Evolutionary conservation across 1,140 invertebrate species (phyloP).

Genomic region (Tyrophagus putrescentiae): DNA sequence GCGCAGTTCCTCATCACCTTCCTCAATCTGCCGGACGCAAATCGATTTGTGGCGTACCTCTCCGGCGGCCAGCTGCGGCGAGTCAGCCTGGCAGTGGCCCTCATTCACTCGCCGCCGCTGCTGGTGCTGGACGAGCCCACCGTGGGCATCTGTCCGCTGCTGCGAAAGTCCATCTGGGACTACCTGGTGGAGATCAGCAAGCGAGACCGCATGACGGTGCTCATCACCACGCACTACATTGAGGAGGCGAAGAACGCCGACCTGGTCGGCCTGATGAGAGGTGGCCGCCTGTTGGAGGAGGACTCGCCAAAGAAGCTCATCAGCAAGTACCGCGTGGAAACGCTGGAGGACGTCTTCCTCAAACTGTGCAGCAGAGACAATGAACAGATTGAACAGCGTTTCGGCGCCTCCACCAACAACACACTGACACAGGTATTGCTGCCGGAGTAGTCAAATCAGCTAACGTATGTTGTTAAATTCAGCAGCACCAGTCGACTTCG

Average conservation of each 20-base stretch:
- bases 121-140: constrained; percentile 29
- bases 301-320: constrained; percentile 70
- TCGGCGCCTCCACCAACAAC: neutral
- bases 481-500: too few relatives aligned
- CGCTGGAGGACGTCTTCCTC: constrained; percentile 45
- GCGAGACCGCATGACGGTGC: constrained; percentile 41
- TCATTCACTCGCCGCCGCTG: constrained; percentile 42
- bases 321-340: constrained; percentile 59
- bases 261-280: constrained; percentile 39
- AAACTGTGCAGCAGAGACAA: neutral
- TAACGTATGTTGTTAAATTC: too few relatives aligned
- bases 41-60: constrained; percentile 67
- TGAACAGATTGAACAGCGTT: neutral
- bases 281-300: constrained; percentile 51
- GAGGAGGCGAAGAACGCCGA: constrained; percentile 34
- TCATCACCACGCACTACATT: constrained; percentile 38
- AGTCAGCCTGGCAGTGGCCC: constrained; percentile 74
- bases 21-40: constrained; percentile 64
- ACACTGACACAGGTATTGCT: neutral
- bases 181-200: constrained; percentile 17
- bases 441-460: too few relatives aligned
- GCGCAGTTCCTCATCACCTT: constrained; percentile 53
- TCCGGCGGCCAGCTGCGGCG: constrained; percentile 80
- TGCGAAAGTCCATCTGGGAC: constrained; percentile 27
- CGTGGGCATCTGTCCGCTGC: too few relatives aligned